A percentile compares a stretch with the other conserved stretches of the same genome.
These are phyloP conservation scores for Pipistrellus pygmaeus DNA, from an alignment of 2,797 vertebrate species.

Conservation along the genomic window DNA sequence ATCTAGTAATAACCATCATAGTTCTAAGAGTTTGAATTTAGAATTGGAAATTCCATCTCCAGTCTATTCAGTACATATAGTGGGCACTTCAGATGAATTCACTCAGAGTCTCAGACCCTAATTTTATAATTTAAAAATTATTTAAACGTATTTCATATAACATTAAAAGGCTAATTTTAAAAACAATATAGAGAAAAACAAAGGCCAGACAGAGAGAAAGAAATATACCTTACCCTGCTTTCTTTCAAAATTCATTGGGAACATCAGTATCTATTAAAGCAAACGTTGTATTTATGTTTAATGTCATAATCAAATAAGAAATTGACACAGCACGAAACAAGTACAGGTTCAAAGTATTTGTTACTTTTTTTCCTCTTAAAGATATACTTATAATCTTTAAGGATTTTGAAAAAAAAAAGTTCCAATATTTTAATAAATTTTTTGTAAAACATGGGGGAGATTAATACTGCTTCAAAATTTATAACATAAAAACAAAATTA, in stretches of 20 bases:
- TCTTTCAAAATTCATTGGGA: not conserved
- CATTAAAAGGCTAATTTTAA: not conserved
- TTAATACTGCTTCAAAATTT: not conserved
- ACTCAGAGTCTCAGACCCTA: not conserved
- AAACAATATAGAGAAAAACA: not conserved
- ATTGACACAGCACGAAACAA: not conserved
- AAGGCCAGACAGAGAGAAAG: not conserved
- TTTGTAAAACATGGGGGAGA: not conserved
- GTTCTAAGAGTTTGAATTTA: not conserved
- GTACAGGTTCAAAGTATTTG: not conserved
- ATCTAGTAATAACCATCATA: not conserved
- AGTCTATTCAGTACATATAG: not conserved
- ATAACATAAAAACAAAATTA: not conserved
- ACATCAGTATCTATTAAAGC: not conserved
- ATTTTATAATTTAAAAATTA: not conserved
- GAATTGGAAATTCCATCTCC: not conserved
- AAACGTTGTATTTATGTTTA: not conserved
- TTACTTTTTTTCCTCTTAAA: not conserved
- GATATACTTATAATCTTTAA: not conserved
- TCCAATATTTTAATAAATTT: slow-evolving; percentile 33
- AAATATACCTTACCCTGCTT: not conserved
- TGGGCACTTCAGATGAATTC: not conserved
- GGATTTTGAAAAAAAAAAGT: not conserved
- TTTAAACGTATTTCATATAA: not conserved
- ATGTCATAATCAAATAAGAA: not conserved